Conservation (phyloP, 2,888 invertebrate genomes). For the Hetaerina titia region DNA sequence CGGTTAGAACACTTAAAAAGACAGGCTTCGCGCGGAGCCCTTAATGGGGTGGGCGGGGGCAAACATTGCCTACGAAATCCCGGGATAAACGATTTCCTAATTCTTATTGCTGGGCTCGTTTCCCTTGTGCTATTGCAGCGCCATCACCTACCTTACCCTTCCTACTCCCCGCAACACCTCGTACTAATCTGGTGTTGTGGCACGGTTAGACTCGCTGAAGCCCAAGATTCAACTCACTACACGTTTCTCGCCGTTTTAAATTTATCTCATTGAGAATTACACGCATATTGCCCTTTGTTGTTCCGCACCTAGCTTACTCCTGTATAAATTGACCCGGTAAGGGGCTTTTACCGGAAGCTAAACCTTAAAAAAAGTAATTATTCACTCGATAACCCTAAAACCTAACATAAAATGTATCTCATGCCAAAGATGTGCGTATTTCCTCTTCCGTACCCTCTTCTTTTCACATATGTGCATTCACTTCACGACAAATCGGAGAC, state of each 20-base stretch:
- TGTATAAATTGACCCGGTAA: no score
- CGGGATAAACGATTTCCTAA: not conserved
- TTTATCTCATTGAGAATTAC: no score
- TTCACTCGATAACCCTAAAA: no score
- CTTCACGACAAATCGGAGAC: no score
- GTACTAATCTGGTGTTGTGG: not conserved
- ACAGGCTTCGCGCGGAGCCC: not conserved
- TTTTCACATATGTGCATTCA: no score
- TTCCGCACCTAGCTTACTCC: no score
- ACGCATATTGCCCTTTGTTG: no score
- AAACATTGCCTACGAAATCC: not conserved
- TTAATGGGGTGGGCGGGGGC: not conserved
- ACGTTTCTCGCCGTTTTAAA: not conserved
- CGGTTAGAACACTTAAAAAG: not conserved
- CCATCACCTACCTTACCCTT: not conserved
- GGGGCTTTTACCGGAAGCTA: no score
- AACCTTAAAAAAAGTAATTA: no score
- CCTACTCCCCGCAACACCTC: not conserved
- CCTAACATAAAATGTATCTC: no score
- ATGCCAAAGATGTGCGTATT: no score
- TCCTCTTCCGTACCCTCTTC: no score
- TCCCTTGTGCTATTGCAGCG: not conserved
- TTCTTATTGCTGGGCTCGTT: not conserved
- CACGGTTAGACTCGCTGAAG: not conserved
- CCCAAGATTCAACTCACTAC: not conserved